phyloP scores from a whole-genome alignment of 30 jellyfish, hydroid and myxozoan genomes.

The Pelagia noctiluca region DNA sequence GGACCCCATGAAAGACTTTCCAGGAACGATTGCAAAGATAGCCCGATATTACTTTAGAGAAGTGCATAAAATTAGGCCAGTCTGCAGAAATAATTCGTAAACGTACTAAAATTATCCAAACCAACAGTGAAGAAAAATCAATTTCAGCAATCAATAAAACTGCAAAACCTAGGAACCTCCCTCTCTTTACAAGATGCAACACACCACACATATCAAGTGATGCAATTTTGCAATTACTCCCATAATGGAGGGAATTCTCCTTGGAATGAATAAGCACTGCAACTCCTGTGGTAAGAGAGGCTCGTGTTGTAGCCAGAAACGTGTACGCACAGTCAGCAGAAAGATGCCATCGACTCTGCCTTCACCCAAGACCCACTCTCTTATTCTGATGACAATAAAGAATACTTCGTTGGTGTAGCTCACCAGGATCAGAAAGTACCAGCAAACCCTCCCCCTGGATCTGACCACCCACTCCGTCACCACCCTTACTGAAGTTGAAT shows the following conservation, averaged over 20 bases:
- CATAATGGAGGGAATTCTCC: too few species aligned
- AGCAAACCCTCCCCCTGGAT: not conserved
- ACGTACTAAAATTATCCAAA: too few species aligned
- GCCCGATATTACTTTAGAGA: slow-evolving; percentile 49
- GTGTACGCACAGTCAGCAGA: slow-evolving; percentile 35
- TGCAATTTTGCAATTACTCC: too few species aligned
- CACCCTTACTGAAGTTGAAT: slow-evolving; percentile 20
- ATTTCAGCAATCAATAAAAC: too few species aligned
- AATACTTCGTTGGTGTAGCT: slow-evolving; percentile 50
- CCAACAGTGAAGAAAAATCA: too few species aligned
- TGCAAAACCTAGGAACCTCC: too few species aligned
- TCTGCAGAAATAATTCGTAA: too few species aligned
- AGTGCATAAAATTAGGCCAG: too few species aligned
- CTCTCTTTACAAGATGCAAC: too few species aligned
- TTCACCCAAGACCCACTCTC: slow-evolving; percentile 24
- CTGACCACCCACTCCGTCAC: not conserved
- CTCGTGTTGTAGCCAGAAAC: slow-evolving; percentile 49
- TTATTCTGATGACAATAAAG: slow-evolving; percentile 36
- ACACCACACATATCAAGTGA: too few species aligned
- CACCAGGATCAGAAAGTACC: slow-evolving; percentile 26
- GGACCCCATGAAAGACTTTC: slow-evolving; percentile 63
- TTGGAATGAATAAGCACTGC: slow-evolving; percentile 42
- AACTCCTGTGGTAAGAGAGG: slow-evolving; percentile 58
- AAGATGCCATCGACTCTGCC: slow-evolving; percentile 16
- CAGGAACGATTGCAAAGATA: slow-evolving; percentile 75